A percentile compares a stretch with the other conserved stretches of the same genome.
Evolutionary conservation across 1,140 invertebrate genomes (phyloP).

Genomic region (Epicauta chinensis): DNA sequence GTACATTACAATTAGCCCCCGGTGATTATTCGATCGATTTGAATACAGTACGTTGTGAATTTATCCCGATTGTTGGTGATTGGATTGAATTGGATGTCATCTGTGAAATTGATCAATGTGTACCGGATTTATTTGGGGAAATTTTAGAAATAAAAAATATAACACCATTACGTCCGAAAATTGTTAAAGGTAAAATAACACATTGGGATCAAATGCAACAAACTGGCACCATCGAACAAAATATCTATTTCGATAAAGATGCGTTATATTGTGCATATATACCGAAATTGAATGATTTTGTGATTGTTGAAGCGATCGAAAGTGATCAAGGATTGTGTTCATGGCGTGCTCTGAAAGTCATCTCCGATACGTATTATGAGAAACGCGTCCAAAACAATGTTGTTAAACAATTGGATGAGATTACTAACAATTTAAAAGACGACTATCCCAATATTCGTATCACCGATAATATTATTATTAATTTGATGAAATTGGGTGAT

Average conservation of each 20-base stretch:
- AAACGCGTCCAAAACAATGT: conserved; percentile 1
- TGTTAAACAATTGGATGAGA: neutral
- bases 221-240: conserved; percentile 47
- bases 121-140: conserved; percentile 46
- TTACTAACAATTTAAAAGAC: conserved; percentile 8
- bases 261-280: conserved; percentile 48
- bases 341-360: conserved; percentile 56
- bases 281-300: conserved; percentile 50
- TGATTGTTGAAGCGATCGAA: conserved; percentile 57
- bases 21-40: conserved; percentile 34
- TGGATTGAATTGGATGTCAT: conserved; percentile 54
- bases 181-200: conserved; percentile 48
- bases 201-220: conserved; percentile 44
- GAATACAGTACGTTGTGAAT: conserved; percentile 39
- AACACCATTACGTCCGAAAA: conserved; percentile 48
- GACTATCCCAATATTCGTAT: conserved; percentile 28
- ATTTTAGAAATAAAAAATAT: conserved; percentile 53
- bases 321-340: conserved; percentile 53
- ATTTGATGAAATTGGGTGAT: neutral
- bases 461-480: conserved; percentile 26
- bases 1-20: conserved; percentile 26
- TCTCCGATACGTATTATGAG: conserved; percentile 34
- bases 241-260: conserved; percentile 50
- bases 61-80: conserved; percentile 54
- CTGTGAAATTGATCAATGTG: conserved; percentile 48